phyloP scores from a whole-genome alignment of 1,140 invertebrate genomes.

The Cyclargus thomasi region DNA sequence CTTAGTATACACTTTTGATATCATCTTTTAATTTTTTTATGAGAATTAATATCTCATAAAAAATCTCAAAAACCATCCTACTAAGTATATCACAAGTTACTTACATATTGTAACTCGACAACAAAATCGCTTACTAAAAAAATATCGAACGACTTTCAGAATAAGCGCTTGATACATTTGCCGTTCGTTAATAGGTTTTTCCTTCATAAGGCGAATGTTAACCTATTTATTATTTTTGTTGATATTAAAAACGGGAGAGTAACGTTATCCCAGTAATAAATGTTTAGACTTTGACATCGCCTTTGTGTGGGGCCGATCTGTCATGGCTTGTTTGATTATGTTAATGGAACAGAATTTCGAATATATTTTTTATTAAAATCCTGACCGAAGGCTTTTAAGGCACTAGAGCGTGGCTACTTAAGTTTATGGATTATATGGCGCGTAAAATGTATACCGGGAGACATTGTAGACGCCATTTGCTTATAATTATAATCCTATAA shows the following conservation, averaged over 20 bases:
- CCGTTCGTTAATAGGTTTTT: constrained; percentile 70
- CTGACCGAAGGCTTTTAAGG: constrained; percentile 50
- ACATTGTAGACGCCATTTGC: constrained; percentile 19
- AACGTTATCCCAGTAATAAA: constrained; percentile 51
- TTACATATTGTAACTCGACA: too few relatives aligned
- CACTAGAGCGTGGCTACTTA: constrained; percentile 34
- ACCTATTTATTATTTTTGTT: constrained; percentile 69
- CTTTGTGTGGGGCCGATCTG: constrained; percentile 36
- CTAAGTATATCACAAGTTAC: too few relatives aligned
- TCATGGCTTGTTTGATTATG: constrained; percentile 60
- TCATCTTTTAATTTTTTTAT: too few relatives aligned
- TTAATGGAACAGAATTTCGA: constrained; percentile 50
- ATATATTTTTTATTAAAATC: constrained; percentile 54
- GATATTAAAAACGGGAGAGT: constrained; percentile 65
- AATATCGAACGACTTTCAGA: constrained; percentile 31
- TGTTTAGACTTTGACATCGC: constrained; percentile 50
- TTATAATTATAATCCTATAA: not conserved
- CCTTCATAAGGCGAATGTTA: constrained; percentile 73
- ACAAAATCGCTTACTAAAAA: not conserved
- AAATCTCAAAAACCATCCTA: too few relatives aligned
- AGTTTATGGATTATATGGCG: constrained; percentile 42
- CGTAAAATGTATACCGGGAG: constrained; percentile 31
- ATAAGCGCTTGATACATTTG: constrained; percentile 61
- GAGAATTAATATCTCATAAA: too few relatives aligned
- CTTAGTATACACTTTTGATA: too few relatives aligned